These are phyloP conservation scores for Rhinoptilus africanus DNA, from an alignment of 2,113 vertebrate genomes.

Conservation along the genomic window DNA sequence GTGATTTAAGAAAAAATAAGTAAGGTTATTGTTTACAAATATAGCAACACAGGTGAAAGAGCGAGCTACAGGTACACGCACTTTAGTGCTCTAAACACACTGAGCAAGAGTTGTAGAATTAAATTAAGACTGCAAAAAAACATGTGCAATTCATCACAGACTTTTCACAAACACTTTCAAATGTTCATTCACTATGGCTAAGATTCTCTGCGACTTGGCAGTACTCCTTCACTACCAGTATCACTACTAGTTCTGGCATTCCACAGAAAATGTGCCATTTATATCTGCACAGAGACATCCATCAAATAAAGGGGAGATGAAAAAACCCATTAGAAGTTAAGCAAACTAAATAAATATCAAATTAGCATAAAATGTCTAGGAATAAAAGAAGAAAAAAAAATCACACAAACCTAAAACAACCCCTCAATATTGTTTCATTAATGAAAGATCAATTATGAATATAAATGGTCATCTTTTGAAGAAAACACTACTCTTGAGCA, in stretches of 20 bases:
- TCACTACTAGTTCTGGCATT: neutral
- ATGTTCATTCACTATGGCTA: neutral
- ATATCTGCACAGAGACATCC: neutral
- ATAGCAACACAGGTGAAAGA: neutral
- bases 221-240: neutral
- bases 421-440: neutral
- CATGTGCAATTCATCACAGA: neutral
- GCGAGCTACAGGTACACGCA: too few species aligned
- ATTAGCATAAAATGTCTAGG: neutral
- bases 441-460: neutral
- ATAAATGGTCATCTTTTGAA: neutral
- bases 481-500: neutral
- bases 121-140: neutral
- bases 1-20: accelerated
- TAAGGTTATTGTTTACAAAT: neutral
- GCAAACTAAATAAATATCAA: neutral
- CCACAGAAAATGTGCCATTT: neutral
- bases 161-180: neutral
- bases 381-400: neutral
- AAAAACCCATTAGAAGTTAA: neutral
- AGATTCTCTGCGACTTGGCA: neutral
- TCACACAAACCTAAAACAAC: neutral
- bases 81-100: neutral
- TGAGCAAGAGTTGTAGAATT: neutral
- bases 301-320: neutral